Percentiles rank a stretch among this genome's conserved stretches.
Conservation (phyloP, 1,140 invertebrate genomes). For the Calosoma granatense region DNA sequence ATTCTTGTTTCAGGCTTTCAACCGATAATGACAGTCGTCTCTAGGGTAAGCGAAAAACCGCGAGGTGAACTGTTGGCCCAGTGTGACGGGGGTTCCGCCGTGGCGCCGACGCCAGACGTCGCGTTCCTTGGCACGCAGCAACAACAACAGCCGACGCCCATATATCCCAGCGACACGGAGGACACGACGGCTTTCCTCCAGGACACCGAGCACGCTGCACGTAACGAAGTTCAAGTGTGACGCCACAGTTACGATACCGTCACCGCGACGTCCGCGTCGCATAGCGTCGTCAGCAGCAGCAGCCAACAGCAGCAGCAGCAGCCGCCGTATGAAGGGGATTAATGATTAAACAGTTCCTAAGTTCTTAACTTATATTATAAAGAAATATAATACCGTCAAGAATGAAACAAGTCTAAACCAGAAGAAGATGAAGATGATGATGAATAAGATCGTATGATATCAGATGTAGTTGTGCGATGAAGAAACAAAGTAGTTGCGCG, state of each 20-base stretch:
- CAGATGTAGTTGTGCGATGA: not conserved
- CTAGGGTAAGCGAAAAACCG: constrained; percentile 29
- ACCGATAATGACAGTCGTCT: constrained; percentile 43
- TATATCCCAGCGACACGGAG: constrained; percentile 17
- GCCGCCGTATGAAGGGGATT: not conserved
- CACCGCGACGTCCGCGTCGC: constrained; percentile 20
- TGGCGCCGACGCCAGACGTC: constrained; percentile 17
- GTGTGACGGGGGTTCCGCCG: constrained; percentile 12
- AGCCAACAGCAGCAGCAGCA: not conserved
- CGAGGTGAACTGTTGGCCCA: constrained; percentile 15
- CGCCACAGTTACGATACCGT: constrained; percentile 42
- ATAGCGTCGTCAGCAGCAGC: constrained; percentile 8
- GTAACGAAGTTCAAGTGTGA: constrained; percentile 46
- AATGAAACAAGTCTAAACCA: constrained; percentile 11
- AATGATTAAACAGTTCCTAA: constrained; percentile 31
- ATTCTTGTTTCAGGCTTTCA: constrained; percentile 42
- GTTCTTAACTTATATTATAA: constrained; percentile 16
- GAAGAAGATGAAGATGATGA: constrained; percentile 9
- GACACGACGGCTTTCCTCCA: constrained; percentile 16
- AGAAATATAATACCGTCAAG: no score
- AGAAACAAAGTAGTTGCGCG: not conserved
- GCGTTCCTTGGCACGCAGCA: constrained; percentile 16
- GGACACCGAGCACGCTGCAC: constrained; percentile 26
- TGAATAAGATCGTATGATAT: constrained; percentile 10
- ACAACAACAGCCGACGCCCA: constrained; percentile 20